Base-by-base conservation (phyloP, 2,888 invertebrate species). In the Meliscaeva auricollis region DNA sequence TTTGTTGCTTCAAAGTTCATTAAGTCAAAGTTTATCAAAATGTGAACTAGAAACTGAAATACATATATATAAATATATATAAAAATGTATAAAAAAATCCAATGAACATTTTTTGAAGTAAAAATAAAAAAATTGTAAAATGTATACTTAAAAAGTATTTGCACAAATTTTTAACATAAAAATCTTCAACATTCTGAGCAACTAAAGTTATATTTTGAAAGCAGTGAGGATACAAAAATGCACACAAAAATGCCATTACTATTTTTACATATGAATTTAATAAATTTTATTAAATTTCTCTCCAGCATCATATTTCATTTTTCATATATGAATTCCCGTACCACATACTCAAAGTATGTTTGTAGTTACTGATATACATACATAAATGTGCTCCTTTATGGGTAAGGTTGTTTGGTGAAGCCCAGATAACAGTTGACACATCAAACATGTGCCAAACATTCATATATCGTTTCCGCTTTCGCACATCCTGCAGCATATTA, bases 381-480 rank as follows among this genome's bases (percentile, higher is more conserved):
- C 30, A 26, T 26, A 4, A 6, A 44, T 48, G 22, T n/a, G 1
- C 46, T 46, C 15, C 13, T 8, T 56, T 11, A 17, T 46, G n/a
- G 9, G 17, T 30, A 58, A 5, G 15, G 38, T 44, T 68, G 52
- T 54, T 69, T 60, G 41, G 30, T 15, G 20, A n/a, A 35, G 9
- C 26, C 41, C 70, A 77, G 35, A 56, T 64, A 72, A 58, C 64
- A 72, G 54, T 74, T 73, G 66, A 73, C 79, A 79, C 50, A 66
- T 66, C 78, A 73, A 73, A 66, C 73, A 73, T 58, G 46, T 73
- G 73, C 72, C 62, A 64, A 72, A 72, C 38, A 64, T 56, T 79
- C 66, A 66, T 66, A 66, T 73, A 73, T 72, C 72, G 38, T 64
- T 50, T 79, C 66, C 58, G 20, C 20, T 41, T 9, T 32, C 41